Base-by-base conservation (phyloP, 2,113 vertebrate species). In the Grallaria varia region DNA sequence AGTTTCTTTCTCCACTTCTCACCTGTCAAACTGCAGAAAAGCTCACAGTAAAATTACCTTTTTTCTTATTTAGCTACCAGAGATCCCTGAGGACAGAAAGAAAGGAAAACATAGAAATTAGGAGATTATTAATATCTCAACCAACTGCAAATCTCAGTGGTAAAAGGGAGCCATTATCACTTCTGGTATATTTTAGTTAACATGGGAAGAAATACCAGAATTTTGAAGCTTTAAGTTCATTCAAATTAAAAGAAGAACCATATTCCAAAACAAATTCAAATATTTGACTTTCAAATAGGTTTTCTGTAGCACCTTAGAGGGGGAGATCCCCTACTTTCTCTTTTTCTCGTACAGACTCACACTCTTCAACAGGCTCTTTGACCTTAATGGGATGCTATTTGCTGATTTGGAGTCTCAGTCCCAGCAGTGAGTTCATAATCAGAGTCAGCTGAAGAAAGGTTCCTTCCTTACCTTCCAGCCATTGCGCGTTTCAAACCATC, bases 41-140 rank as follows among this genome's bases (percentile, higher is more conserved):
- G 14, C 72, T 94, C 72, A 55, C 47, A 89, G 88, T 90, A 93
- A 96, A 89, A 84, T 74, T 52, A 87, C 45, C 49, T 63, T 91
- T 87, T 83, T 77, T 86, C 79, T 79, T 95, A 81, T 96, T 96
- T 96, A 86, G 68, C 80, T 96, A 92, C 90, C 76, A 93, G 85
- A 95, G n/a, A 75, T 96, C 95, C 88, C 96, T 50, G 35, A 94
- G 94, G 85, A 75, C 44, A 75, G 68, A 89, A 91, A 60, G 72
- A 88, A 95, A 90, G 44, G 47, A 93, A 96, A 96, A 94, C 87
- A 96, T 3, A 88, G 93, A 96, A 96, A 96, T 96, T 90, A 94
- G 60, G 92, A 95, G 88, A 94, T 92, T 96, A 93, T 72, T 95
- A 96, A 97, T 92, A 73, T 80, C 85, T 89, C 90, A 89, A 78